Evolutionary conservation across 1,140 invertebrate species (phyloP).

Genomic region (Cataglyphis hispanica): DNA sequence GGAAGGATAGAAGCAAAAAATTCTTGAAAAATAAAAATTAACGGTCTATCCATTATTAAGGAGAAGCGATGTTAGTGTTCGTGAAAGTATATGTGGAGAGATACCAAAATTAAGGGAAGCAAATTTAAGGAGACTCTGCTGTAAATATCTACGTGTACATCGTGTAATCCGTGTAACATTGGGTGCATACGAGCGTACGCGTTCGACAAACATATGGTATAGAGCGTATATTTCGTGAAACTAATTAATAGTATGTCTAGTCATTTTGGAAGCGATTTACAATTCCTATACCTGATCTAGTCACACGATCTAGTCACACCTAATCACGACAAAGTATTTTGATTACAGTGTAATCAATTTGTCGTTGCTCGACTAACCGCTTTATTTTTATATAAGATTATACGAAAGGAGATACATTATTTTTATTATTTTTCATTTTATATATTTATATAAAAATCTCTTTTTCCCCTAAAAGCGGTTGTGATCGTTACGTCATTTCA

Average conservation of each 20-base stretch:
- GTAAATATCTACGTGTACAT: slow-evolving; percentile 57
- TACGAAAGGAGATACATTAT: slow-evolving; percentile 51
- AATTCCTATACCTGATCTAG: slow-evolving; percentile 79
- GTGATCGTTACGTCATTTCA: too few species aligned
- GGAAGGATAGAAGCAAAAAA: too few species aligned
- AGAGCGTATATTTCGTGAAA: slow-evolving; percentile 58
- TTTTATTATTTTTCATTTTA: slow-evolving; percentile 52
- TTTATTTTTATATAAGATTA: slow-evolving; percentile 72
- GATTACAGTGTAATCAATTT: slow-evolving; percentile 57
- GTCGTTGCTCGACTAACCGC: slow-evolving; percentile 65
- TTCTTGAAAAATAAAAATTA: too few species aligned
- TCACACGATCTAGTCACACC: slow-evolving; percentile 77
- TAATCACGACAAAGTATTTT: slow-evolving; percentile 66
- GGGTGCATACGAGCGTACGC: slow-evolving; percentile 62
- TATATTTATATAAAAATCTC: too few species aligned
- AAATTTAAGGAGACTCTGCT: too few species aligned
- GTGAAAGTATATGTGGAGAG: too few species aligned
- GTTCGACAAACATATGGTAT: slow-evolving; percentile 66
- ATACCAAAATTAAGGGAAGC: too few species aligned
- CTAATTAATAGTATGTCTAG: slow-evolving; percentile 75
- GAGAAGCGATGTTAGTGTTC: too few species aligned
- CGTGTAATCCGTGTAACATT: slow-evolving; percentile 77
- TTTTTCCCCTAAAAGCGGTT: too few species aligned
- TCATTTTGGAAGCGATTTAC: slow-evolving; percentile 79
- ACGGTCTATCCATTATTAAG: too few species aligned